Base-by-base conservation (phyloP, 2,888 invertebrate species). In the Diaperis boleti region DNA sequence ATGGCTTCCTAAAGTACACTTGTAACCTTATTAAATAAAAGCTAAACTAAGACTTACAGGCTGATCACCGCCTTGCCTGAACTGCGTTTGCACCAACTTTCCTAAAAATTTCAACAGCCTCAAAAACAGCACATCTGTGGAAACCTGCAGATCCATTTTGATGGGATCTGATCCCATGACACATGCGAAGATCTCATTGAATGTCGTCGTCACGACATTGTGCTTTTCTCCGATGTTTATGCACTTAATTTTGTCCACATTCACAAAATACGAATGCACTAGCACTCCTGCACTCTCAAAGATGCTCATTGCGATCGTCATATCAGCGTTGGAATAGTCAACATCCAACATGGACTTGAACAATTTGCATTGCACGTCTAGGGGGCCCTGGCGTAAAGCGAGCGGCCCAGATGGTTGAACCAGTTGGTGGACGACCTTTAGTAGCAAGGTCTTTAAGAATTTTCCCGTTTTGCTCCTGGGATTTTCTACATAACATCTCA, bases 161-260 rank as follows among this genome's bases (percentile, higher is more conserved):
- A 83, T 82, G 8, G 85, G 82, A 71, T 88, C 88, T 0, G 87
- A 85, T 0, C 90, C 87, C 45, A 91, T 82, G 5, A 90, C 88
- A 62, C 87, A 91, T 1, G 92, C 91, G 81, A 93, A 91, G 68
- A 92, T 83, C 60, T 92, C 92, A 71, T 91, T 91, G 67, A 91
- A 88, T 54, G 87, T 86, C 67, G 87, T 87, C 18, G 85, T 82
- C 57, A 85, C 83, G 62, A 84, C 82, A 67, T 78, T 83, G 59
- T 81, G 79, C 11, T 82, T 81, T 70, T 86, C 85, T 1, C 83
- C 82, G 20, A 84, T 81, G 31, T 84, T 85, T 55, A 84, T 83
- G 67, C 86, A 86, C 70, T 84, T 84, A 37, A 86, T 80, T 70
- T 84, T 82, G 63, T 86, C 86, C 1, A 83, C 81, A 69, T 85